Evolutionary conservation across 1,140 invertebrate species (phyloP).

Genomic region (Trypoxylus dichotomus): DNA sequence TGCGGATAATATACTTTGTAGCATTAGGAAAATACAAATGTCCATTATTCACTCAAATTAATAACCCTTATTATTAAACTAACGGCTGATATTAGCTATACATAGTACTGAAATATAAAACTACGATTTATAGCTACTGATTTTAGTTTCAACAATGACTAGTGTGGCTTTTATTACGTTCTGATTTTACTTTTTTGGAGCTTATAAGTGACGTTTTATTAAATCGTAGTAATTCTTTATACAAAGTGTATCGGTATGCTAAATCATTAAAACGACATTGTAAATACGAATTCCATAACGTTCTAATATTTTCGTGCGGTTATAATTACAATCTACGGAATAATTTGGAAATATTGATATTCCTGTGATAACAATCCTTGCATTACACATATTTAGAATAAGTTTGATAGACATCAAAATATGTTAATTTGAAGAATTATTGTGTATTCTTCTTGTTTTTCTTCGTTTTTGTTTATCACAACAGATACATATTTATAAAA

Average conservation of each 20-base stretch:
- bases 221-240: neutral
- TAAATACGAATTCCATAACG: neutral
- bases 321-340: no score
- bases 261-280: neutral
- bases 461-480: no score
- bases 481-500: no score
- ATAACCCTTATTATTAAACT: neutral
- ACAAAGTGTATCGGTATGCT: neutral
- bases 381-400: no score
- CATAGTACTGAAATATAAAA: neutral
- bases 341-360: no score
- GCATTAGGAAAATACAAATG: neutral
- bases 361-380: no score
- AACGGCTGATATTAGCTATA: neutral
- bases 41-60: neutral
- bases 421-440: no score
- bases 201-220: neutral
- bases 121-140: neutral
- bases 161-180: no score
- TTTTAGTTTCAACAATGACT: no score
- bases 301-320: neutral
- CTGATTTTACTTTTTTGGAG: neutral
- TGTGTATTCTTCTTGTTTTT: no score
- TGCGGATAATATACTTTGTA: neutral
- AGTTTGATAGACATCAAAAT: no score